These are phyloP conservation scores for Bubo blakistoni DNA, from an alignment of 2,113 vertebrate species.

Conservation along the genomic window DNA sequence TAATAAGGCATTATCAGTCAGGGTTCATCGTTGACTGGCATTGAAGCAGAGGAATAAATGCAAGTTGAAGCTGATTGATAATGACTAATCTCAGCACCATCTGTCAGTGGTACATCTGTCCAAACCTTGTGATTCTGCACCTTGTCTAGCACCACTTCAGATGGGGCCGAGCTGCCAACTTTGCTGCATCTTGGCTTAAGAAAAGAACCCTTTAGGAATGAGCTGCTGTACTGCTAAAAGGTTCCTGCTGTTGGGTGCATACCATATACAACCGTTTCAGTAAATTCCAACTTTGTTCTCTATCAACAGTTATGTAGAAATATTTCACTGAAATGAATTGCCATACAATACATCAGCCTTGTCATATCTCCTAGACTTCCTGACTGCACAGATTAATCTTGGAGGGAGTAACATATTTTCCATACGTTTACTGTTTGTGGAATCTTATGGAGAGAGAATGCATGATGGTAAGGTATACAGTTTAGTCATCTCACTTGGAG, in stretches of 20 bases:
- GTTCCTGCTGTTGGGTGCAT: not conserved
- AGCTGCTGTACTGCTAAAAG: constrained; percentile 30
- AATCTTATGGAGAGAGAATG: not conserved
- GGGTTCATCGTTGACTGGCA: not conserved
- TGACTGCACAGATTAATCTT: constrained; percentile 35
- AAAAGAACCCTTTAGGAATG: constrained; percentile 6
- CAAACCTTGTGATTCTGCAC: constrained; percentile 46
- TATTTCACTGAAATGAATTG: constrained; percentile 13
- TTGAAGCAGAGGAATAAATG: constrained; percentile 12
- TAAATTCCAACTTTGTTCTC: constrained; percentile 30
- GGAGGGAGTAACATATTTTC: constrained; percentile 5
- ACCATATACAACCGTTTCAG: not conserved
- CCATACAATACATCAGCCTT: not conserved
- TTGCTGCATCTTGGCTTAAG: constrained; percentile 23
- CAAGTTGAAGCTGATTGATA: constrained; percentile 43
- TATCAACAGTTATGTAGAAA: not conserved
- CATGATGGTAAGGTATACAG: not conserved
- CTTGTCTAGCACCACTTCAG: constrained; percentile 37
- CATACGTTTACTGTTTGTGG: not conserved
- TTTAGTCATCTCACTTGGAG: constrained; percentile 21
- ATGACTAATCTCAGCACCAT: constrained; percentile 52
- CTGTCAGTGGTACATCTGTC: constrained; percentile 43
- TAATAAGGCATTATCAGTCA: not conserved
- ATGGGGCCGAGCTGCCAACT: not conserved
- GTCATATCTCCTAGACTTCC: not conserved